Base-by-base conservation (phyloP, 2,888 invertebrate species). In the Lymantria dispar region DNA sequence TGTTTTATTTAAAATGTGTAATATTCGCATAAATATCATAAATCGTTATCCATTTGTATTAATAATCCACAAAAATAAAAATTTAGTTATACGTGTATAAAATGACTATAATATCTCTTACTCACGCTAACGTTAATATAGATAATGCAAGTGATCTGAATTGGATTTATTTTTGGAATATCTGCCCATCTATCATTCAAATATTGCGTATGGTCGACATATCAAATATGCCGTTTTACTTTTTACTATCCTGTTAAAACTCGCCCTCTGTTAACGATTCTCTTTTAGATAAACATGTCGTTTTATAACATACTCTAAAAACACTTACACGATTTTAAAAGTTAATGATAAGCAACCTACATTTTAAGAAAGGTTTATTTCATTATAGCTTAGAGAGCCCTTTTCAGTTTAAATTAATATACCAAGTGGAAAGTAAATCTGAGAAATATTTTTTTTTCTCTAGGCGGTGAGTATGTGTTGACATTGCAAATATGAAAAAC, bases 111-210 rank as follows among this genome's bases (percentile, higher is more conserved):
- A 22, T 22, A n/a, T 22, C 2, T 22, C 5, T 22, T 22, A 3
- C 5, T 22, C 3, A 54, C 48, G 56, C 58, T 55, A 57, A 59
- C 52, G 60, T 54, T 63, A 62, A 62, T 68, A 63, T 59, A 56
- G 62, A 65, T 68, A 74, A 73, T 69, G 64, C 62, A 68, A 68
- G 68, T 74, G 57, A 69, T 62, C 60, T 56, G 58, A 50, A 33
- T 55, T 64, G 64, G 60, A 67, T 65, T 65, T 58, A 57, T 72
- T 71, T 68, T 53, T 50, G 51, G 58, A 64, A 66, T 70, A 70
- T 71, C 65, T 69, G 73, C 64, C 74, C 81, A 85, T 87, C 83
- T 71, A 85, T 86, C 85, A 87, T 71, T 54, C 70, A 60, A 76
- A 82, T 81, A 86, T 78, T 77, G 72, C 76, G 71, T 78, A 54